Conservation (phyloP, 2,888 invertebrate genomes). For the Nasonovia ribisnigri region DNA sequence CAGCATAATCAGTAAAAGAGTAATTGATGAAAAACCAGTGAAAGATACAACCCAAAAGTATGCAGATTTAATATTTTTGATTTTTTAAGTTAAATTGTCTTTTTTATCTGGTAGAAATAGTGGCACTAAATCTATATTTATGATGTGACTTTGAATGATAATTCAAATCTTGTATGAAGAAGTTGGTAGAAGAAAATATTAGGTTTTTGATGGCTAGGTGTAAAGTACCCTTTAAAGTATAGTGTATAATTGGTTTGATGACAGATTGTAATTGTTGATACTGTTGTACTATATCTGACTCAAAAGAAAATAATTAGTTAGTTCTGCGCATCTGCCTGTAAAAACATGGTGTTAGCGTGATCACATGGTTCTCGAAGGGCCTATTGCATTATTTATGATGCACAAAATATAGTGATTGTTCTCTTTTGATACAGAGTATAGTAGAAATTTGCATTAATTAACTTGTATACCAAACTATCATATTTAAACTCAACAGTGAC, state of each 20-base stretch:
- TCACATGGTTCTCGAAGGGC: no score
- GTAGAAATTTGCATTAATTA: background rate
- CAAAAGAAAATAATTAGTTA: no score
- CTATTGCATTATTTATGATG: no score
- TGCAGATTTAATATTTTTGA: background rate
- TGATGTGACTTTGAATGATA: background rate
- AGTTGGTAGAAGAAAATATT: background rate
- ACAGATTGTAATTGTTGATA: background rate
- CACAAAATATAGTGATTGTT: no score
- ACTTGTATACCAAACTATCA: background rate
- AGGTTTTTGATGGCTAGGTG: background rate
- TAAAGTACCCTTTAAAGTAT: background rate
- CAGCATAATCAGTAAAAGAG: constrained; percentile 52
- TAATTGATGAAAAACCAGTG: constrained; percentile 41
- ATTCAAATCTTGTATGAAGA: background rate
- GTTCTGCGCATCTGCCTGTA: no score
- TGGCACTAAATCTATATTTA: background rate
- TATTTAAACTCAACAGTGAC: background rate
- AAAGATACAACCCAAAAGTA: constrained; percentile 62
- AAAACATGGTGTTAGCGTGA: no score
- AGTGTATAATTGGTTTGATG: background rate
- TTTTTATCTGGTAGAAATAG: background rate
- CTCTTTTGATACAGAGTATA: background rate
- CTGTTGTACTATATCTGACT: no score
- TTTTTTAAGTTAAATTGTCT: background rate